Evolutionary conservation across 2,888 invertebrate genomes (phyloP).

Genomic region (Tribolium freemani): DNA sequence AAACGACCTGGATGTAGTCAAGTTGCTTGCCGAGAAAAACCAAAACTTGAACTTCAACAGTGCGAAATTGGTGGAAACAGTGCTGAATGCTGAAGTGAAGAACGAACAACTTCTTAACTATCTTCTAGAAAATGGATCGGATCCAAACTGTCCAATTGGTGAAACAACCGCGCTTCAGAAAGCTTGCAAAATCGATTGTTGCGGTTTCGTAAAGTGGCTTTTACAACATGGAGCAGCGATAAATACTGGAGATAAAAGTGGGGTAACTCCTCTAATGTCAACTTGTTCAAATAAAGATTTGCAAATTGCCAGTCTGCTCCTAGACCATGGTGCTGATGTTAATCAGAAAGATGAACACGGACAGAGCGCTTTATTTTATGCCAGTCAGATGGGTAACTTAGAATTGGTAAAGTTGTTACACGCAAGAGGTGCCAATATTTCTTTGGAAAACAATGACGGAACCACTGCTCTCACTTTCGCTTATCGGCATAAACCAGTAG

Average conservation of each 20-base stretch:
- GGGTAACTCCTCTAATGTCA: neutral
- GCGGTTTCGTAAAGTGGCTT: neutral
- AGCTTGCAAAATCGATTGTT: neutral
- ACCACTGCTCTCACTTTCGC: neutral
- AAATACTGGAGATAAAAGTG: neutral
- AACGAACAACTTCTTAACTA: neutral
- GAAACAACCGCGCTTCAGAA: neutral
- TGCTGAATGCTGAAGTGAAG: neutral
- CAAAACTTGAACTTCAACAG: neutral
- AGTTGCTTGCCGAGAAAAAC: neutral
- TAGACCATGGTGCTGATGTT: neutral
- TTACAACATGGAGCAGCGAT: neutral
- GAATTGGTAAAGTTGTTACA: neutral
- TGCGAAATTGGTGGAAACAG: neutral
- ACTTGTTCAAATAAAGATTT: neutral
- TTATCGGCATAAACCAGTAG: neutral
- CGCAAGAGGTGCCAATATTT: neutral
- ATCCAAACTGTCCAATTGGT: neutral
- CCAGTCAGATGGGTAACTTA: neutral
- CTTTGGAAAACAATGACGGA: neutral
- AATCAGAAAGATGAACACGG: neutral
- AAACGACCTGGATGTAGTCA: neutral
- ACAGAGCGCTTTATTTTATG: neutral
- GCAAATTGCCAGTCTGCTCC: neutral
- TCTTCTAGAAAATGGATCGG: neutral